Percentiles rank a stretch among this genome's conserved stretches.
phyloP scores from a whole-genome alignment of 23 tunicate genomes.

The Halocynthia roretzi region DNA sequence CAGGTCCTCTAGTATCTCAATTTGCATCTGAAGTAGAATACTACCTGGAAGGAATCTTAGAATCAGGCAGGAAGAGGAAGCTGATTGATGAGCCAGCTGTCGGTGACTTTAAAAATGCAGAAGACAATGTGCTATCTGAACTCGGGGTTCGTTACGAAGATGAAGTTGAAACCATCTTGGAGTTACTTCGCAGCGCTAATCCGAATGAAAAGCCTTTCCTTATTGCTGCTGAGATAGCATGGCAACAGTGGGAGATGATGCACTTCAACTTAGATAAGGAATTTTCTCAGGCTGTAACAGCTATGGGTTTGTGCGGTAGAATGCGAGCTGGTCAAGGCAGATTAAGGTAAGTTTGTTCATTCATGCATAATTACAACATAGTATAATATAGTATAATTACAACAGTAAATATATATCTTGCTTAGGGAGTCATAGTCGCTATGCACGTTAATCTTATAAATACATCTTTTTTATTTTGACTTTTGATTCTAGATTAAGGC shows the following conservation, averaged over 20 bases:
- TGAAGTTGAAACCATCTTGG: conserved; percentile 34
- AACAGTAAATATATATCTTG: neutral
- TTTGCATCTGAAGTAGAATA: neutral
- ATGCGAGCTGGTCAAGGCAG: conserved; percentile 19
- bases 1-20: conserved; percentile 10
- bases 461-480: neutral
- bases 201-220: conserved; percentile 9
- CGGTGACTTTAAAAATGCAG: neutral
- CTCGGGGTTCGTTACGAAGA: conserved; percentile 40
- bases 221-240: conserved; percentile 15
- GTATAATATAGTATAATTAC: conserved; percentile 5
- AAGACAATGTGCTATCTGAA: conserved; percentile 29
- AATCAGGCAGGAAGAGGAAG: conserved; percentile 23
- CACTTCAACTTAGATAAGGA: conserved; percentile 25
- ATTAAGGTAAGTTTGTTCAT: neutral
- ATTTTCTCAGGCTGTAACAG: conserved; percentile 43
- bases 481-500: conserved; percentile 26
- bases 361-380: too few species aligned
- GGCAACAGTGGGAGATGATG: conserved; percentile 57
- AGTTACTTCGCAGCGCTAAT: neutral
- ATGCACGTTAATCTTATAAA: neutral
- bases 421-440: neutral
- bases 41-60: neutral
- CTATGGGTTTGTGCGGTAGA: conserved; percentile 51
- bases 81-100: conserved; percentile 39